phyloP scores from a whole-genome alignment of 2,797 vertebrate genomes.

The Chlorospingus flavigularis region DNA sequence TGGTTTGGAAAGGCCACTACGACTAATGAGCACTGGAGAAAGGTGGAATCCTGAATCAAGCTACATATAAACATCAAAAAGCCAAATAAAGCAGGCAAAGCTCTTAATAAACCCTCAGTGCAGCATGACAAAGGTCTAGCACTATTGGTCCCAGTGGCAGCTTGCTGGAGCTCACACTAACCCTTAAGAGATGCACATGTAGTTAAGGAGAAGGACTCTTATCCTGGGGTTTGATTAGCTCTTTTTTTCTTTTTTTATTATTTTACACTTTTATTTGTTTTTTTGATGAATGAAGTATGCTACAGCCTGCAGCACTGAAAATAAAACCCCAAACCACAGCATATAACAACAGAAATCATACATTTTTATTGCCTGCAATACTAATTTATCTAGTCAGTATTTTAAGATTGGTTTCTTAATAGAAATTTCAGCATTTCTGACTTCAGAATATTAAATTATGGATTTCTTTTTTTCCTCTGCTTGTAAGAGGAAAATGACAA shows the following conservation, averaged over 20 bases:
- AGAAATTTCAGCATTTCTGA: not conserved
- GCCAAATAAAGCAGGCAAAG: slow-evolving; percentile 46
- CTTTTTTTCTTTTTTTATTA: not conserved
- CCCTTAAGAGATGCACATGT: slow-evolving; percentile 6
- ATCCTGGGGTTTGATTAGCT: not conserved
- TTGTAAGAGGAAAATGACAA: not conserved
- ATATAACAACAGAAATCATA: not conserved
- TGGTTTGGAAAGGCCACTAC: slow-evolving; percentile 69
- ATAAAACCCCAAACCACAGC: not conserved
- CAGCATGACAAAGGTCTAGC: slow-evolving; percentile 53
- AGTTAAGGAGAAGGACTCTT: not conserved
- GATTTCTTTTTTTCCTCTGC: not conserved
- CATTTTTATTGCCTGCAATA: not conserved
- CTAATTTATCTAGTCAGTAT: not conserved
- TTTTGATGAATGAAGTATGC: not conserved
- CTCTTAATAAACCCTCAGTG: slow-evolving; percentile 59
- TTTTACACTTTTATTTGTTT: not conserved
- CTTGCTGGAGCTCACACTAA: slow-evolving; percentile 22
- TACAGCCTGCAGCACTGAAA: not conserved
- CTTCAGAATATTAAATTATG: not conserved
- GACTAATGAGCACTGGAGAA: slow-evolving; percentile 71
- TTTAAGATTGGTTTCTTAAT: not conserved
- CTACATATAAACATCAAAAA: slow-evolving; percentile 68
- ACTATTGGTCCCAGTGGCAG: slow-evolving; percentile 39
- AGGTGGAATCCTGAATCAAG: slow-evolving; percentile 63